Conservation (phyloP, 2,888 invertebrate genomes). For the Glaucopsyche alexis region DNA sequence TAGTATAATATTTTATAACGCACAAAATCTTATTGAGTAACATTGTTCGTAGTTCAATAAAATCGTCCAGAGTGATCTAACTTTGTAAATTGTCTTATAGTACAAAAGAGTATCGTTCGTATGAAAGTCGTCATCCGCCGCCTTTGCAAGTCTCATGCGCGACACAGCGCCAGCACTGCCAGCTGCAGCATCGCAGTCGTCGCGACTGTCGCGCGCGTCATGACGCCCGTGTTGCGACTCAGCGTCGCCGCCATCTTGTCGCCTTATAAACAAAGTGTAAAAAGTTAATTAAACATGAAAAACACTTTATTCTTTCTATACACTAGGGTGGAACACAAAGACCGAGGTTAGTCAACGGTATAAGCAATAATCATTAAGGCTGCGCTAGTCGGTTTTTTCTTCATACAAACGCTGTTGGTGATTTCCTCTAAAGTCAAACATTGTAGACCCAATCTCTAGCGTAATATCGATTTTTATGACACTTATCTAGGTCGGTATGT, state of each 20-base stretch:
- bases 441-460: too few species aligned
- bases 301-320: too few species aligned
- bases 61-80: not conserved
- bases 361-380: too few species aligned
- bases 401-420: too few species aligned
- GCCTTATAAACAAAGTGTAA: constrained; percentile 76
- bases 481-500: too few species aligned
- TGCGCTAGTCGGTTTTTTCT: too few species aligned
- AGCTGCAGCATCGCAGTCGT: constrained; percentile 32
- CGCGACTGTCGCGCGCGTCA: constrained; percentile 33
- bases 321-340: too few species aligned
- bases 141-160: not conserved
- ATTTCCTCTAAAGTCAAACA: too few species aligned
- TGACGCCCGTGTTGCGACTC: constrained; percentile 83
- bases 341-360: too few species aligned
- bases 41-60: not conserved
- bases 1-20: not conserved
- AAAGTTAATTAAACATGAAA: too few species aligned
- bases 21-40: not conserved
- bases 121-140: not conserved
- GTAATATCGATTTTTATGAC: too few species aligned
- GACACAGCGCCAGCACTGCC: constrained; percentile 24
- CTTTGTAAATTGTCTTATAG: not conserved
- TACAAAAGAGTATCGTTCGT: constrained; percentile 17
- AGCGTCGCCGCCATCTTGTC: constrained; percentile 95